Percentiles rank a stretch among this genome's conserved stretches.
phyloP scores from a whole-genome alignment of 2,797 vertebrate species.

The Cossypha heuglini region DNA sequence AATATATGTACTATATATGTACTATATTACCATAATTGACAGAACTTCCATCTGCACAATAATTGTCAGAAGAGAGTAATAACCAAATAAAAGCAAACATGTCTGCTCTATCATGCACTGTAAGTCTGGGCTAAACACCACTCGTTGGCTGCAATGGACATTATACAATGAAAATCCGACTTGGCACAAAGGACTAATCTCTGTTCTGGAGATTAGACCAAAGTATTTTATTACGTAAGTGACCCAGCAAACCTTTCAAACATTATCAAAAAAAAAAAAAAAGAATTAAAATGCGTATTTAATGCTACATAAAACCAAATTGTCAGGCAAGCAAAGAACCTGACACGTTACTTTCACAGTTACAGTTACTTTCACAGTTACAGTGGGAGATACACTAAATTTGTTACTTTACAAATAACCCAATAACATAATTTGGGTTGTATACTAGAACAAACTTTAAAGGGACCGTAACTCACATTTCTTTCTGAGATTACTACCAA shows the following conservation, averaged over 20 bases:
- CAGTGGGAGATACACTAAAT: background rate
- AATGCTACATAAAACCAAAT: background rate
- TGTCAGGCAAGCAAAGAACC: background rate
- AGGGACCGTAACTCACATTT: background rate
- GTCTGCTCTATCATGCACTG: background rate
- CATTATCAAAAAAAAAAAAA: slow-evolving; percentile 2
- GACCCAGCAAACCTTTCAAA: slow-evolving; percentile 40
- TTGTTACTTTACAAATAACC: background rate
- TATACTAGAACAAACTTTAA: background rate
- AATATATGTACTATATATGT: background rate
- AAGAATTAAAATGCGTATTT: background rate
- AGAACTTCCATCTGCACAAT: background rate
- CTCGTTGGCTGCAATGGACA: background rate
- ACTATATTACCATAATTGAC: background rate
- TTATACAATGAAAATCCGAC: slow-evolving; percentile 51
- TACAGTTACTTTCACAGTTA: background rate
- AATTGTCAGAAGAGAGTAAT: background rate
- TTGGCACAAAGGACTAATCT: slow-evolving; percentile 40
- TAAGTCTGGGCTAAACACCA: background rate
- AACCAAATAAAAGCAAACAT: background rate
- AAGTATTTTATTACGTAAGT: slow-evolving; percentile 23
- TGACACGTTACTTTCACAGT: background rate
- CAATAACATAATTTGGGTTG: background rate
- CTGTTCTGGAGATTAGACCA: slow-evolving; percentile 56
- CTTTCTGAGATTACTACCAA: background rate